Evolutionary conservation across 1,140 invertebrate genomes (phyloP).

Genomic region (Venustaconcha ellipsiformis): DNA sequence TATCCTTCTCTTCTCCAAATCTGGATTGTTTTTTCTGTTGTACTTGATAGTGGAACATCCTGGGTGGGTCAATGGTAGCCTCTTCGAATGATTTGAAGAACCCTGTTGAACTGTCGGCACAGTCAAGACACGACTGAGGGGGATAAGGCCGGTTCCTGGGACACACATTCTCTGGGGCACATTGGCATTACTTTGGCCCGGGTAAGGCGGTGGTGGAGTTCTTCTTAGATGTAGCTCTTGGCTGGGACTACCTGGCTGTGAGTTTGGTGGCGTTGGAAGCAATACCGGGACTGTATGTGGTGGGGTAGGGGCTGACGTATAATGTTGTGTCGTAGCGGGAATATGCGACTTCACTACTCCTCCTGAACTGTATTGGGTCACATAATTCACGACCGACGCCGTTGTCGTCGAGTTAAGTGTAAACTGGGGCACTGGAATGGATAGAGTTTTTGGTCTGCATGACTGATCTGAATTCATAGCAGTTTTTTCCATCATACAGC

Average conservation of each 20-base stretch:
- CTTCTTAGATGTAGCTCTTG: conserved; percentile 46
- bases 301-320: conserved; percentile 27
- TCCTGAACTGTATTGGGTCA: conserved; percentile 32
- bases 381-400: conserved; percentile 34
- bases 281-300: conserved; percentile 56
- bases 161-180: conserved; percentile 23
- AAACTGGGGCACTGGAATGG: conserved; percentile 34
- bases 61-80: conserved; percentile 63
- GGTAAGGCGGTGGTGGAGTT: conserved; percentile 64
- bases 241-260: conserved; percentile 61
- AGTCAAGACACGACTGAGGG: conserved; percentile 36
- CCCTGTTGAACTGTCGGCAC: conserved; percentile 11
- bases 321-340: conserved; percentile 21
- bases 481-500: conserved; percentile 34
- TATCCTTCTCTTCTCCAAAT: conserved; percentile 92
- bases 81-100: conserved; percentile 28
- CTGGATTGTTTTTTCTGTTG: conserved; percentile 95
- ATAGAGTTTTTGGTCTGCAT: conserved; percentile 36
- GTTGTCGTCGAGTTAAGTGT: conserved; percentile 27
- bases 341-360: conserved; percentile 32
- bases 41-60: conserved; percentile 74
- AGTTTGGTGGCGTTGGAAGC: conserved; percentile 62
- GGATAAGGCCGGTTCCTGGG: conserved; percentile 27
- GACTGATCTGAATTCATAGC: conserved; percentile 18
- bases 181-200: conserved; percentile 31